Evolutionary conservation across 2,797 vertebrate genomes (phyloP), one percentile per base, ranked within the genome.

Genomic region (Rhynchonycteris naso): DNA sequence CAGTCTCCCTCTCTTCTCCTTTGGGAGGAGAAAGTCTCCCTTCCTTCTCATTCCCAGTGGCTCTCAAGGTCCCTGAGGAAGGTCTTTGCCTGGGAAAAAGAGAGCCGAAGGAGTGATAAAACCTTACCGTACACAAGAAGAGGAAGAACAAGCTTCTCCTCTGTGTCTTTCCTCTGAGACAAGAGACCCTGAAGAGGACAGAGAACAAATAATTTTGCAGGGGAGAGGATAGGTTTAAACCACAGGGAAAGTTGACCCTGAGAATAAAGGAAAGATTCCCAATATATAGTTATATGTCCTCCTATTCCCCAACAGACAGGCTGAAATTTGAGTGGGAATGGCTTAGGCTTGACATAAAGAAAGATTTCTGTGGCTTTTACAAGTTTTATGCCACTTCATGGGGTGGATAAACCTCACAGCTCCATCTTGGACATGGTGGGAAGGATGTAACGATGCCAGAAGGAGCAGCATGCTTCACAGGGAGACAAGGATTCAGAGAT

Each of bases 101-200:
- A 75, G 68, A 61, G 22, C 43, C 22, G 21, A 63, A 72, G 52
- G 38, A 87, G 33, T 43, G 43, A 61, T 3, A 74, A 58, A 65
- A 35, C 43, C 54, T 94, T 35, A 79, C 63, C 33, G 30, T 38
- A 22, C 11, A 76, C 90, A 93, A 58, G 88, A n/a, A 76, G 75
- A 54, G 30, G 63, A 82, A 50, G 26, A 96, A 43, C 15, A 21
- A 35, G 2, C 18, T 66, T 56, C 22, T 61, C 35, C 24, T 43
- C 43, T 56, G 15, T 1, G 38, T 79, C 63, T 75, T 52, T 56
- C 54, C 84, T 66, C 0, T 78, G 68, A 89, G 35, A 52, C 59
- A 52, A 22, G 69, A 88, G 50, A 11, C 19, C 90, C 35, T 22
- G 26, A 47, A 21, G 50, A 28, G 21, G 76, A 16, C 26, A 58